Evolutionary conservation across 2,113 vertebrate genomes (phyloP).

Genomic region (Datnioides undecimradiatus): DNA sequence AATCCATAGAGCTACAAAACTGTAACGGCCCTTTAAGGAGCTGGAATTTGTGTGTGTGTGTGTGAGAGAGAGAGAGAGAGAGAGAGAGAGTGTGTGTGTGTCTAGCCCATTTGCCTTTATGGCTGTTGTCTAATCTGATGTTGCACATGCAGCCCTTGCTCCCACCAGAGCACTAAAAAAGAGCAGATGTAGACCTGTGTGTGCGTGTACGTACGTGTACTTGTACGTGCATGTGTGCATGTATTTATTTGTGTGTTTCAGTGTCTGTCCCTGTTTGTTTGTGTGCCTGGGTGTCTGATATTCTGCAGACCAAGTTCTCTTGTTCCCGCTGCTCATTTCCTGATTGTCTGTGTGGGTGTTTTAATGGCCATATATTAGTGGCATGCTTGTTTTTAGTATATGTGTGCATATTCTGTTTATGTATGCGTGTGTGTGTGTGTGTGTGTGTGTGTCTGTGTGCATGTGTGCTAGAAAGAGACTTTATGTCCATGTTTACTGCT

Average conservation of each 20-base stretch:
- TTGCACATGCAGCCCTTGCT: conserved; percentile 34
- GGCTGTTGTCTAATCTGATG: conserved; percentile 38
- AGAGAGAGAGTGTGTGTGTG: conserved; percentile 28
- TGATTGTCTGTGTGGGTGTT: conserved; percentile 35
- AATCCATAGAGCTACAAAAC: conserved; percentile 17
- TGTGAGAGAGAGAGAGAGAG: no score
- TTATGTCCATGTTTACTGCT: conserved; percentile 13
- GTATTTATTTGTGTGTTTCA: conserved; percentile 8
- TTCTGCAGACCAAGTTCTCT: conserved; percentile 36
- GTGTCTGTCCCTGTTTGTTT: conserved; percentile 9
- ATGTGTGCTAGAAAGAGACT: background rate
- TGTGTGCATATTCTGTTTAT: background rate
- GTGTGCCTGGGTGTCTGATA: conserved; percentile 24
- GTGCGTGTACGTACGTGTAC: background rate
- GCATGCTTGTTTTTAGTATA: background rate
- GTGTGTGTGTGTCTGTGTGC: background rate
- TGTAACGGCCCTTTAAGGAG: conserved; percentile 34
- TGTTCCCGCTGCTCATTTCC: conserved; percentile 35
- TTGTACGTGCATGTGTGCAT: background rate
- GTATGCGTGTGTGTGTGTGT: background rate
- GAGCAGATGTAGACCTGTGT: conserved; percentile 37
- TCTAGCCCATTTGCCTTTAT: conserved; percentile 34
- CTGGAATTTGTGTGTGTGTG: background rate
- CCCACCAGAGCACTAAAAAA: conserved; percentile 41
- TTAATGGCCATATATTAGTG: conserved; percentile 1